phyloP scores from a whole-genome alignment of 2,113 vertebrate species.

The Sisor rabdophorus region DNA sequence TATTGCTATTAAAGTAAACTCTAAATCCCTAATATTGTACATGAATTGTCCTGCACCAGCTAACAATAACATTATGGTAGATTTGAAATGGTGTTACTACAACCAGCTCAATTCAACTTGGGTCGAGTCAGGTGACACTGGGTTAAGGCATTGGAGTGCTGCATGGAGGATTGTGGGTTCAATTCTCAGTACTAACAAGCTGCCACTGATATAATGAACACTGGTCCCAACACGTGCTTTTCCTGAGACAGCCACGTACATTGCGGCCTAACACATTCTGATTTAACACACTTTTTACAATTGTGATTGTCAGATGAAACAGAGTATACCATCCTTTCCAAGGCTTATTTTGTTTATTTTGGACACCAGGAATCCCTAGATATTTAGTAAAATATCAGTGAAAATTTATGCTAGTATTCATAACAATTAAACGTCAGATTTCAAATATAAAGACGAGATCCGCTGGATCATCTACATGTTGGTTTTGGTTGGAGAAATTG shows the following conservation, averaged over 20 bases:
- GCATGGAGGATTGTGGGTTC: no score
- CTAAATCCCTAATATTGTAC: neutral
- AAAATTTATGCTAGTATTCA: neutral
- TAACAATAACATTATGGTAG: neutral
- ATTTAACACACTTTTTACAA: no score
- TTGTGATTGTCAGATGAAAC: no score
- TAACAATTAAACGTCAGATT: constrained; percentile 3
- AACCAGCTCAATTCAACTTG: no score
- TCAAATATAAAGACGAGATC: constrained; percentile 22
- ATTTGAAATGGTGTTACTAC: neutral
- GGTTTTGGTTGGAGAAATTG: constrained; percentile 41
- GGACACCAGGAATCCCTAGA: no score
- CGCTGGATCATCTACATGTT: constrained; percentile 21
- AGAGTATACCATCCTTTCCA: no score
- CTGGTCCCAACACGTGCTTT: neutral
- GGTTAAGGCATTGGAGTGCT: no score
- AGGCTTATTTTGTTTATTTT: no score
- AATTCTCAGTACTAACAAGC: no score
- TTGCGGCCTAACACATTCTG: no score
- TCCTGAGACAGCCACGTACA: neutral
- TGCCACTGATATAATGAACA: neutral
- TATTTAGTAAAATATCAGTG: neutral
- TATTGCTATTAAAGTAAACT: neutral
- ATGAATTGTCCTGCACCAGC: neutral
- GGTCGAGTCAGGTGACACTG: no score